A percentile compares a stretch with the other conserved stretches of the same genome.
Conservation (phyloP, 1,140 invertebrate genomes). For the Pogonomyrmex barbatus region DNA sequence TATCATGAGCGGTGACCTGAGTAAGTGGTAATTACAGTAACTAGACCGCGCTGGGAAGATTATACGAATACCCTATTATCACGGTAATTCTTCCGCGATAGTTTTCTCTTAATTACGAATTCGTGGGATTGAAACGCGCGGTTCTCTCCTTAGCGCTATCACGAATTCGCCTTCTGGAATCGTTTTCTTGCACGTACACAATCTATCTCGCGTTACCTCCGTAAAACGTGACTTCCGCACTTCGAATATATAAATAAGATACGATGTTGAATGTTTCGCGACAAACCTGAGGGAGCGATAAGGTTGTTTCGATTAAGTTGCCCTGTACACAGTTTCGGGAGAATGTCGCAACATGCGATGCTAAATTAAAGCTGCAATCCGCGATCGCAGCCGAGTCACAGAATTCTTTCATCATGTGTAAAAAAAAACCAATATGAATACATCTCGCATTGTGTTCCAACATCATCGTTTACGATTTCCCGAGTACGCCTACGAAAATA, state of each 20-base stretch:
- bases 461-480: slow-evolving; percentile 46
- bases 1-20: slow-evolving; percentile 41
- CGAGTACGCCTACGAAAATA: slow-evolving; percentile 26
- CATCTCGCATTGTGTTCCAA: not conserved
- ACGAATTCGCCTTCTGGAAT: not conserved
- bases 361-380: slow-evolving; percentile 60
- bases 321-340: slow-evolving; percentile 20
- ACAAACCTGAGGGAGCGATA: slow-evolving; percentile 48
- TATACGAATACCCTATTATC: slow-evolving; percentile 21
- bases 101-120: slow-evolving; percentile 17
- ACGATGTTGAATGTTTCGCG: not conserved
- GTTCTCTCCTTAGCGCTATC: not conserved
- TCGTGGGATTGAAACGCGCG: not conserved
- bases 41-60: not conserved
- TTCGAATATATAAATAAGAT: slow-evolving; percentile 43
- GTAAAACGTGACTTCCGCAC: slow-evolving; percentile 18
- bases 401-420: slow-evolving; percentile 44
- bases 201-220: slow-evolving; percentile 1
- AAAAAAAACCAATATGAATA: slow-evolving; percentile 3
- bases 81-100: slow-evolving; percentile 17
- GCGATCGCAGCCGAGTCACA: slow-evolving; percentile 20
- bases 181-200: slow-evolving; percentile 10
- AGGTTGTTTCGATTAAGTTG: slow-evolving; percentile 58
- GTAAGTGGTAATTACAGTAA: slow-evolving; percentile 46
- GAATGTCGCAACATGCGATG: not conserved